phyloP scores from a whole-genome alignment of 35 echinoderm and acorn worm genomes.

The Chiridota heheva region DNA sequence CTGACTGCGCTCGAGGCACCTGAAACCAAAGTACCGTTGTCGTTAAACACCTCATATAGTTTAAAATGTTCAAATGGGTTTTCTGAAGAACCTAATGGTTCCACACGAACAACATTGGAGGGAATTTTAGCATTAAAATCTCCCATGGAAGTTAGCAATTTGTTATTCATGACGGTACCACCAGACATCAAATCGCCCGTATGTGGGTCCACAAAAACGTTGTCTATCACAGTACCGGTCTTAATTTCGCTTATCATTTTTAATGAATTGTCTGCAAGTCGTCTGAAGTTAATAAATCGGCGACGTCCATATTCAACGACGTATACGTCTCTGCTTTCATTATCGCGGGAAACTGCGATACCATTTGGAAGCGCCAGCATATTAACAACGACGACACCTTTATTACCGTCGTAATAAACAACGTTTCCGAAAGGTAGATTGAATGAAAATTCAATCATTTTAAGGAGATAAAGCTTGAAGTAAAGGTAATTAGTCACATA shows the following conservation, averaged over 20 bases:
- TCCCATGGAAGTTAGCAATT: not conserved
- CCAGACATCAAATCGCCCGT: conserved; percentile 32
- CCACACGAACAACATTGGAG: conserved; percentile 1
- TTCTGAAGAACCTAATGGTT: not conserved
- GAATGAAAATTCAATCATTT: not conserved
- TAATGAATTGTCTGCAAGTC: not conserved
- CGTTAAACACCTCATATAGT: conserved; percentile 28
- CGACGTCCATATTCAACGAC: conserved; percentile 3
- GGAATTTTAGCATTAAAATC: conserved; percentile 1
- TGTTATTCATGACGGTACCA: not conserved
- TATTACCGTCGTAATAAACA: conserved; percentile 7
- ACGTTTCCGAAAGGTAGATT: conserved; percentile 13
- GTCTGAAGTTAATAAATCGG: conserved; percentile 11
- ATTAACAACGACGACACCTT: not conserved
- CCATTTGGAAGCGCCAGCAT: conserved; percentile 14
- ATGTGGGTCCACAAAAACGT: conserved; percentile 24
- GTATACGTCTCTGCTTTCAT: not conserved
- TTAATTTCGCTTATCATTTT: too few species aligned
- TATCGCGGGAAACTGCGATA: not conserved
- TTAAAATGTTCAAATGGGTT: conserved; percentile 13
- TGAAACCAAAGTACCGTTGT: conserved; percentile 12
- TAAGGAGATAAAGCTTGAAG: not conserved
- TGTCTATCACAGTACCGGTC: conserved; percentile 20
- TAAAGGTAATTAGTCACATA: conserved; percentile 31
- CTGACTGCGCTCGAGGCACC: conserved; percentile 8